These are phyloP conservation scores for Octodon degus DNA, from an alignment of 2,113 vertebrate species.

Conservation along the genomic window DNA sequence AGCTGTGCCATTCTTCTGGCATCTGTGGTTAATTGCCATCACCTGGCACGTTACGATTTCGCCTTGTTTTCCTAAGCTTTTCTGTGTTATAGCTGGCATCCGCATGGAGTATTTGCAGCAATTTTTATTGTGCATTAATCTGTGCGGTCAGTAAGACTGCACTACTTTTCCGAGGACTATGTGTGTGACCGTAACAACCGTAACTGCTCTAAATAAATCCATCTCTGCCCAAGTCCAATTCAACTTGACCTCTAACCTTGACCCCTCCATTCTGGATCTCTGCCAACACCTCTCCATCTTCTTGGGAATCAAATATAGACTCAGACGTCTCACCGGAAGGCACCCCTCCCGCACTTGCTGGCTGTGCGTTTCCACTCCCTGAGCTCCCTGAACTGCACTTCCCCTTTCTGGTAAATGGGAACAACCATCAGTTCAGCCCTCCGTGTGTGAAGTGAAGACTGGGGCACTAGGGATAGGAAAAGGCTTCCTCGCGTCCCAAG, in stretches of 20 bases:
- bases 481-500: background rate
- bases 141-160: background rate
- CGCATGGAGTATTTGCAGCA: background rate
- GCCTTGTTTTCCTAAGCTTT: constrained; percentile 44
- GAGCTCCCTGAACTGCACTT: background rate
- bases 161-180: constrained; percentile 5
- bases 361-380: background rate
- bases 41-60: background rate
- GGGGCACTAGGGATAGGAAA: background rate
- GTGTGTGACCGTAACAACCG: background rate
- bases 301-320: background rate
- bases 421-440: background rate
- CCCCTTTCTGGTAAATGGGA: background rate
- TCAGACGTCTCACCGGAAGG: background rate
- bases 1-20: background rate
- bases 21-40: constrained; percentile 40
- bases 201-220: background rate
- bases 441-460: background rate
- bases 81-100: constrained; percentile 20
- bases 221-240: background rate
- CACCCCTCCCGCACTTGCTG: background rate
- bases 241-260: background rate
- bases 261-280: background rate
- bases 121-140: constrained; percentile 28
- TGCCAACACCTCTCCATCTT: background rate